A percentile compares a stretch with the other conserved stretches of the same genome.
Conservation (phyloP, 2,113 vertebrate species). For the Osmerus mordax region DNA sequence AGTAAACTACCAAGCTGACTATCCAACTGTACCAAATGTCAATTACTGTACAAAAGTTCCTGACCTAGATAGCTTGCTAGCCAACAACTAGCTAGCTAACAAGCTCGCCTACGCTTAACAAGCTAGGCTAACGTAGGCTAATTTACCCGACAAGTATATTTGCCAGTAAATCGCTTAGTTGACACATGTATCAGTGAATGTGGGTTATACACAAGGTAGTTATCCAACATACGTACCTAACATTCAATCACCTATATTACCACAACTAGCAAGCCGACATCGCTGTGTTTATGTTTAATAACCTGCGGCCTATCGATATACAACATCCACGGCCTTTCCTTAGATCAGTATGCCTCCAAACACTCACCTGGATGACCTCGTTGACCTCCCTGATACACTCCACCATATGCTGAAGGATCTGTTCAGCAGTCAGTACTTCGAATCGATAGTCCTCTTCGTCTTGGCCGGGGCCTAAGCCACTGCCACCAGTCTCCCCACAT, state of each 20-base stretch:
- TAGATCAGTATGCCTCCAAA: conserved; percentile 49
- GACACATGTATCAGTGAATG: conserved; percentile 54
- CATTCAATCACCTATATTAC: no score
- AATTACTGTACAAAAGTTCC: no score
- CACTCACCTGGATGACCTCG: conserved; percentile 97
- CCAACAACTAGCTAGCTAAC: no score
- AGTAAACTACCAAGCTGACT: no score
- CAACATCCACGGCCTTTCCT: conserved; percentile 61
- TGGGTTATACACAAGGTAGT: no score
- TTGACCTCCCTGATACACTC: conserved; percentile 99
- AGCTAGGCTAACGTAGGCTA: not conserved
- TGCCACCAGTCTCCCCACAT: conserved; percentile 82
- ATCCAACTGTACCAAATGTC: no score
- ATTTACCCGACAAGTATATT: not conserved
- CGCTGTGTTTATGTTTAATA: not conserved
- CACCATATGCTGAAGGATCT: conserved; percentile 99
- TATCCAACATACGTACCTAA: no score
- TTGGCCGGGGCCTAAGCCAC: conserved; percentile 85
- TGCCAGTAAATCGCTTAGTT: no score
- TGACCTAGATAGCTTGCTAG: no score
- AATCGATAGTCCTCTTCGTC: conserved; percentile 97
- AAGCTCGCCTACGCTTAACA: not conserved
- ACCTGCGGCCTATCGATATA: not conserved
- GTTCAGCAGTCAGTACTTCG: conserved; percentile 95
- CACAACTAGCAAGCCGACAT: not conserved